A percentile compares a stretch with the other conserved stretches of the same genome.
Evolutionary conservation across 1,140 invertebrate genomes (phyloP).

Genomic region (Archivesica marissinica): DNA sequence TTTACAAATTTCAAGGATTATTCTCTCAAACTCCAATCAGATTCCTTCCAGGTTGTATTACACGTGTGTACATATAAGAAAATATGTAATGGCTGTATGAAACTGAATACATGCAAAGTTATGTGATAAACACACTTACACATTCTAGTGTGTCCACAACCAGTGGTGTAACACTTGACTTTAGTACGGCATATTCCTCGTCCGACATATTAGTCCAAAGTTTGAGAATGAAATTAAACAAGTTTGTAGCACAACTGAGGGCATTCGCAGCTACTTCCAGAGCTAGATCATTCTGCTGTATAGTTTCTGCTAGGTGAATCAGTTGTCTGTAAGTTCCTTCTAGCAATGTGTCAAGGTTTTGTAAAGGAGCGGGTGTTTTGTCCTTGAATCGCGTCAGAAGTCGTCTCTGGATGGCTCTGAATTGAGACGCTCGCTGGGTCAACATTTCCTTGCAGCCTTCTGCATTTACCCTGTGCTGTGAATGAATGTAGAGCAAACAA

Average conservation of each 20-base stretch:
- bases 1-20: too few relatives aligned
- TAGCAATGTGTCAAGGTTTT: constrained; percentile 89
- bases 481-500: neutral
- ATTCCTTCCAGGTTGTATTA: too few relatives aligned
- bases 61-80: too few relatives aligned
- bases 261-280: constrained; percentile 79
- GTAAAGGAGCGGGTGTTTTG: constrained; percentile 89
- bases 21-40: too few relatives aligned
- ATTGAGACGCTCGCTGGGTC: constrained; percentile 88
- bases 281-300: constrained; percentile 80
- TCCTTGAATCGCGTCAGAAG: constrained; percentile 91
- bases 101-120: too few relatives aligned
- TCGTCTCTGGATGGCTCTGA: constrained; percentile 89
- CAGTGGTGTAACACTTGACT: constrained; percentile 79
- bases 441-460: constrained; percentile 86
- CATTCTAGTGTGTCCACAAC: constrained; percentile 82
- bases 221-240: constrained; percentile 82
- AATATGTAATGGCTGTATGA: too few relatives aligned
- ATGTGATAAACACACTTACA: constrained; percentile 78
- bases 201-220: constrained; percentile 81
- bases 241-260: constrained; percentile 81
- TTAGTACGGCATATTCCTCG: constrained; percentile 81
- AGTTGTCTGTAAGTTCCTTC: constrained; percentile 89
- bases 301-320: constrained; percentile 80
- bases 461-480: constrained; percentile 76